Percentiles rank a stretch among this genome's conserved stretches.
Evolutionary conservation across 2,888 invertebrate genomes (phyloP).

Genomic region (Scaptomyza flava): DNA sequence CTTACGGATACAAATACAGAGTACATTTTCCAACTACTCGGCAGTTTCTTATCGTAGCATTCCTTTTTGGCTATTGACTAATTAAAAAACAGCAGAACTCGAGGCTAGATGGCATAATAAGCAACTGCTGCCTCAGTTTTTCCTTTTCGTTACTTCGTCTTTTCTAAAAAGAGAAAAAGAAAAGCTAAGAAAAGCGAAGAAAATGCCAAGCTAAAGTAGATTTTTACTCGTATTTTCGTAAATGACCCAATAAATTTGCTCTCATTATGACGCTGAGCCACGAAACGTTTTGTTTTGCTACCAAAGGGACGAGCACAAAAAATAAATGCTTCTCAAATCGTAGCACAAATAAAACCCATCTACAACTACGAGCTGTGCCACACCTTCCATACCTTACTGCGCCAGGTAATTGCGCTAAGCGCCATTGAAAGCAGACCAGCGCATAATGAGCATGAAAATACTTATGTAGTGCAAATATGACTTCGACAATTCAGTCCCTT

Average conservation of each 20-base stretch:
- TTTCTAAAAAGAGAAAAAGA: constrained; percentile 22
- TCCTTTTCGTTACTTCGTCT: constrained; percentile 24
- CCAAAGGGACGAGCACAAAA: constrained; percentile 58
- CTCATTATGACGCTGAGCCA: constrained; percentile 79
- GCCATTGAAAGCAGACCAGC: constrained; percentile 59
- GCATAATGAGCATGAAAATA: constrained; percentile 77
- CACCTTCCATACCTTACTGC: constrained; percentile 20
- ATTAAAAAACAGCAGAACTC: constrained; percentile 66
- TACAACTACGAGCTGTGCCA: neutral
- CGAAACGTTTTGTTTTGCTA: constrained; percentile 66
- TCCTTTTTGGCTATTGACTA: constrained; percentile 70
- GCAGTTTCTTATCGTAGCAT: constrained; percentile 59
- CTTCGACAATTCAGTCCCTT: constrained; percentile 40
- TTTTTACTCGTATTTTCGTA: constrained; percentile 71
- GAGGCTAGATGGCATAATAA: constrained; percentile 73
- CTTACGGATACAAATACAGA: neutral
- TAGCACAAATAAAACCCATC: constrained; percentile 46
- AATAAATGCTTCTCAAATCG: constrained; percentile 69
- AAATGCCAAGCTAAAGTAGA: constrained; percentile 59
- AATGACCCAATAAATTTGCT: constrained; percentile 79
- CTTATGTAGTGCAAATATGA: constrained; percentile 67
- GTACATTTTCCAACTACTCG: constrained; percentile 39
- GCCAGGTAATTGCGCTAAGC: constrained; percentile 74
- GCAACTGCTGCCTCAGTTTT: constrained; percentile 55
- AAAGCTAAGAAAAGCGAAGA: constrained; percentile 19